Evolutionary conservation across 1,140 invertebrate species (phyloP), one percentile per base, ranked within the genome.

Genomic region (Aplysia californica): DNA sequence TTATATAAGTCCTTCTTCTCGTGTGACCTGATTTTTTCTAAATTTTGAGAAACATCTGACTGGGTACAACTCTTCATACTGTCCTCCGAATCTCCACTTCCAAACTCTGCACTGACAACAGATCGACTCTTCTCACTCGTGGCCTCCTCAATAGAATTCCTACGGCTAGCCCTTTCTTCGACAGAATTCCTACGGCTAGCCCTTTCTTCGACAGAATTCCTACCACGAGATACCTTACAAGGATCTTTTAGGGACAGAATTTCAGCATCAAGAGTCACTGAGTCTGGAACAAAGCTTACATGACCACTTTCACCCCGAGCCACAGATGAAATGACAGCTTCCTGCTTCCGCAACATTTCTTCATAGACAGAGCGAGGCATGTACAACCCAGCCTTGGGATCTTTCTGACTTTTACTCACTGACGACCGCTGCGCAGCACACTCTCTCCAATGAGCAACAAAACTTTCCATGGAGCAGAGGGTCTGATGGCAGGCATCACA

Each of bases 401-500:
- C n/a, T n/a, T n/a, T n/a, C n/a, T n/a, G n/a, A n/a, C n/a, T n/a
- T n/a, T n/a, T n/a, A n/a, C n/a, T n/a, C n/a, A n/a, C n/a, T n/a
- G n/a, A n/a, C n/a, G n/a, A n/a, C n/a, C n/a, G 75, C 35, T 77
- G 76, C 18, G 31, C 55, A 36, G 71, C 59, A 66, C 79, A 80
- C 26, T 77, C 75, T 29, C 41, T 41, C 79, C 79, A 80, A 66
- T 80, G 79, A 0, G 67, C 66, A 20, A 26, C 31, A 35, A 80
- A 70, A 66, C 59, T 77, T 71, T 70, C 70, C 10, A 66, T 6
- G 10, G 79, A 80, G 31, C 79, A 80, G 18, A 80, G 59, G 41
- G 79, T 80, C 36, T 80, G 79, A 4, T 59, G 66, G 67, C 79
- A 80, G 38, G 58, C 44, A 3, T 50, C n/a, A 71, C 79, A 80